phyloP scores from a whole-genome alignment of 1,140 invertebrate genomes.

The Aphaenogaster ashmeadi region DNA sequence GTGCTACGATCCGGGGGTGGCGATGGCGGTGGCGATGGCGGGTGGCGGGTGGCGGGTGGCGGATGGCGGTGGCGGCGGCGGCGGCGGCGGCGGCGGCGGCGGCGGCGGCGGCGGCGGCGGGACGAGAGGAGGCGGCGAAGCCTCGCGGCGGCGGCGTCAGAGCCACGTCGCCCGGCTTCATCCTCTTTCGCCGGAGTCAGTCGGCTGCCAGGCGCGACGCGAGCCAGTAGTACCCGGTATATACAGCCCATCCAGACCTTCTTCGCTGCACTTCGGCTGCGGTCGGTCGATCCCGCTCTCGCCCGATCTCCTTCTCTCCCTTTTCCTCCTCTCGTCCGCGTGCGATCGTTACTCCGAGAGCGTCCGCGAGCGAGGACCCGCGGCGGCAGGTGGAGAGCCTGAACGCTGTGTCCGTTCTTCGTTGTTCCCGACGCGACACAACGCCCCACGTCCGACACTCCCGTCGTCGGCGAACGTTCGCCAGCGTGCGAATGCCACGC shows the following conservation, averaged over 20 bases:
- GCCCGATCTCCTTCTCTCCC: slow-evolving; percentile 26
- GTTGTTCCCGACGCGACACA: slow-evolving; percentile 4
- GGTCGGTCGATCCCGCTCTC: slow-evolving; percentile 68
- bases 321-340: slow-evolving; percentile 37
- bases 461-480: not conserved
- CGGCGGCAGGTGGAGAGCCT: slow-evolving; percentile 47
- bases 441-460: not conserved
- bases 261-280: slow-evolving; percentile 65
- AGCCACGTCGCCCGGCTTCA: slow-evolving; percentile 60
- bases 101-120: slow-evolving; percentile 43
- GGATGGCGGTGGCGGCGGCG: not conserved
- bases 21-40: slow-evolving; percentile 32
- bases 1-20: slow-evolving; percentile 14
- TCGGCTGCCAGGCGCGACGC: slow-evolving; percentile 74
- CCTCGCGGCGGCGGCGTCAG: slow-evolving; percentile 27
- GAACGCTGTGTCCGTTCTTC: not conserved
- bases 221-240: slow-evolving; percentile 44
- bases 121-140: not conserved
- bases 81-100: not conserved
- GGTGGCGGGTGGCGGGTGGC: not conserved
- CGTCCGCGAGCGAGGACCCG: slow-evolving; percentile 45
- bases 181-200: slow-evolving; percentile 72
- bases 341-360: slow-evolving; percentile 63
- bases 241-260: not conserved
- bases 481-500: not conserved